phyloP scores from a whole-genome alignment of 2,888 invertebrate species.

The Melieria crassipennis region DNA sequence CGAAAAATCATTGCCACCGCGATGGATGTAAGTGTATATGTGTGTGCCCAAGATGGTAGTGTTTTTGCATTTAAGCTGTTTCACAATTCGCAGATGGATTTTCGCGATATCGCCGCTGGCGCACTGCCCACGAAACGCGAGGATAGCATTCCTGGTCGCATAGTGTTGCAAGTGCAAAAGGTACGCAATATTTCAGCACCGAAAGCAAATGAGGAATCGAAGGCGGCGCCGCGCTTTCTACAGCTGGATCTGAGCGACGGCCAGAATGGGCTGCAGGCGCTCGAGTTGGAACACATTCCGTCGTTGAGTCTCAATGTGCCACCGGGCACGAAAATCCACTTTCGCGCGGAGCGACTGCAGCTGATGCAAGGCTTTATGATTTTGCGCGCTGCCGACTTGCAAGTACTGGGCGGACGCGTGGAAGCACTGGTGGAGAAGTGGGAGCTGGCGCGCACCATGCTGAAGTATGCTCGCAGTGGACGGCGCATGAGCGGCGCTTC shows the following conservation, averaged over 20 bases:
- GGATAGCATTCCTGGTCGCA: conserved; percentile 67
- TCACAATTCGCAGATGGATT: conserved; percentile 68
- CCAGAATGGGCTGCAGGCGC: conserved; percentile 77
- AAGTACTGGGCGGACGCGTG: conserved; percentile 86
- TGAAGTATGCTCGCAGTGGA: conserved; percentile 69
- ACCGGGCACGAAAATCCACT: conserved; percentile 85
- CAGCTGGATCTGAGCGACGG: conserved; percentile 89
- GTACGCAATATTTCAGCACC: conserved; percentile 89
- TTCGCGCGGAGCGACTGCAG: conserved; percentile 69
- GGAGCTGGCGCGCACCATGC: conserved; percentile 77
- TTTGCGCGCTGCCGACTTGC: conserved; percentile 74
- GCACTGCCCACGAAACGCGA: conserved; percentile 75
- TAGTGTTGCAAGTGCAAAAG: conserved; percentile 89
- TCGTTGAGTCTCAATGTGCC: conserved; percentile 82
- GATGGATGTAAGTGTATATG: conserved; percentile 73
- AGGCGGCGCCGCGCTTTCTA: conserved; percentile 82
- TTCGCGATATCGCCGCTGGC: conserved; percentile 82
- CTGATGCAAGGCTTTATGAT: conserved; percentile 80
- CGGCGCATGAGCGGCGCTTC: conserved; percentile 67
- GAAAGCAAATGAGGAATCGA: conserved; percentile 88
- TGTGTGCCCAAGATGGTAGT: background rate
- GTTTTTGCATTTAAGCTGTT: background rate
- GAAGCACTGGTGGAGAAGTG: conserved; percentile 86
- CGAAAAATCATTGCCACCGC: conserved; percentile 74
- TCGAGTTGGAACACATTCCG: conserved; percentile 79